Conservation (phyloP, 1,140 invertebrate genomes). For the Drosophila willistoni region DNA sequence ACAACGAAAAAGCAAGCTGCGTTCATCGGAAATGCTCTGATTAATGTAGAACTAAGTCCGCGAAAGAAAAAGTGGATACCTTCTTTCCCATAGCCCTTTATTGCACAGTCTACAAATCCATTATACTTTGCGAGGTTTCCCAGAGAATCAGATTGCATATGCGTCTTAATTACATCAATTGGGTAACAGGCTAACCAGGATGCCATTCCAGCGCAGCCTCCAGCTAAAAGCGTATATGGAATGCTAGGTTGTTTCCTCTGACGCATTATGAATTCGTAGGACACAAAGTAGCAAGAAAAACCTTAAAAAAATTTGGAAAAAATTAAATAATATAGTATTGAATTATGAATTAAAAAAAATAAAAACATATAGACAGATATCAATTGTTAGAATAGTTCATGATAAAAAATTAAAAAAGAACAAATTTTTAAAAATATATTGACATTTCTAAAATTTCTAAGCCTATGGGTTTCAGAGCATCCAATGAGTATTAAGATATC, state of each 20-base stretch:
- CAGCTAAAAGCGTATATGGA: constrained; percentile 88
- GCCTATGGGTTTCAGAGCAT: too few relatives aligned
- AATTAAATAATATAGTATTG: background rate
- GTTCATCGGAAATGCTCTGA: constrained; percentile 96
- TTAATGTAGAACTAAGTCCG: constrained; percentile 90
- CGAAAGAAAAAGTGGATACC: constrained; percentile 88
- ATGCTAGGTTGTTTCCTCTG: constrained; percentile 82
- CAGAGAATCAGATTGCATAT: constrained; percentile 91
- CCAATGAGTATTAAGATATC: too few relatives aligned
- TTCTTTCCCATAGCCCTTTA: constrained; percentile 87
- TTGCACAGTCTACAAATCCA: constrained; percentile 89
- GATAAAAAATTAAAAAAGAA: too few relatives aligned
- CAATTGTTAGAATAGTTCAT: too few relatives aligned
- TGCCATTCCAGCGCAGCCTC: constrained; percentile 91
- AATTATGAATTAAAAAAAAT: background rate
- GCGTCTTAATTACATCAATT: constrained; percentile 94
- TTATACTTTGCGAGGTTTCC: constrained; percentile 85
- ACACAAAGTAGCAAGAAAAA: constrained; percentile 85
- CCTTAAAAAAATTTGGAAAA: constrained; percentile 49
- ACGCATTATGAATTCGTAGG: constrained; percentile 89
- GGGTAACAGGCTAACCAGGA: constrained; percentile 95
- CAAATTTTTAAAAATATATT: too few relatives aligned
- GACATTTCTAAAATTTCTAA: too few relatives aligned
- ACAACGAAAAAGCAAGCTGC: constrained; percentile 95
- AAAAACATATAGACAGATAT: too few relatives aligned